Conservation (phyloP, 2,797 vertebrate species). For the Diceros bicornis region DNA sequence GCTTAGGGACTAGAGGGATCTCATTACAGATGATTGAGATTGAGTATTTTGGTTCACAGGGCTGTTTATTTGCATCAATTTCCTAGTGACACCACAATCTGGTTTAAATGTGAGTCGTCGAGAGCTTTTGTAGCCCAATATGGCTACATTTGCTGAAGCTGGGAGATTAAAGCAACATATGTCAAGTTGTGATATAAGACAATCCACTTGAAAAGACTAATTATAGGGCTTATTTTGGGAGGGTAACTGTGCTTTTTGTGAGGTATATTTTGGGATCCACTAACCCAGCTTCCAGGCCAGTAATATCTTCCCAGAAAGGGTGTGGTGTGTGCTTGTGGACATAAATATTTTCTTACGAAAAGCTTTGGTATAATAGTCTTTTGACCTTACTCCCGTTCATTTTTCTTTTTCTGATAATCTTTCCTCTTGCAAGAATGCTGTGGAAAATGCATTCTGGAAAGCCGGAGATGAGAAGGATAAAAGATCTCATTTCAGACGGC, state of each 20-base stretch:
- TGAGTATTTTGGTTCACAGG: constrained; percentile 57
- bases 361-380: constrained; percentile 63
- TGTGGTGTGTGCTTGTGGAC: constrained; percentile 69
- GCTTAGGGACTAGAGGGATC: constrained; percentile 31
- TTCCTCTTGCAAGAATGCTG: constrained; percentile 47
- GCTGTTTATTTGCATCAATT: constrained; percentile 68
- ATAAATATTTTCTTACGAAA: constrained; percentile 74
- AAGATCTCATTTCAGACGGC: constrained; percentile 82
- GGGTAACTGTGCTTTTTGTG: constrained; percentile 75
- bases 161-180: constrained; percentile 73
- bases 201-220: constrained; percentile 74
- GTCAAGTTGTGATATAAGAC: constrained; percentile 67
- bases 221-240: constrained; percentile 77
- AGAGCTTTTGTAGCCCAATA: constrained; percentile 70
- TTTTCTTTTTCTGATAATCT: constrained; percentile 68
- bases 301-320: constrained; percentile 74
- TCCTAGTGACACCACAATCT: constrained; percentile 67
- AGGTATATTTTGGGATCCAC: constrained; percentile 68
- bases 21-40: constrained; percentile 63
- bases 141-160: constrained; percentile 69
- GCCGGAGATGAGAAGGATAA: constrained; percentile 40
- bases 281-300: constrained; percentile 58
- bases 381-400: constrained; percentile 50
- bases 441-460: constrained; percentile 76
- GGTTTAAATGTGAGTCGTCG: constrained; percentile 35